Evolutionary conservation across 2,888 invertebrate genomes (phyloP), one percentile per base, ranked within the genome.

Genomic region (Galeruca laticollis): DNA sequence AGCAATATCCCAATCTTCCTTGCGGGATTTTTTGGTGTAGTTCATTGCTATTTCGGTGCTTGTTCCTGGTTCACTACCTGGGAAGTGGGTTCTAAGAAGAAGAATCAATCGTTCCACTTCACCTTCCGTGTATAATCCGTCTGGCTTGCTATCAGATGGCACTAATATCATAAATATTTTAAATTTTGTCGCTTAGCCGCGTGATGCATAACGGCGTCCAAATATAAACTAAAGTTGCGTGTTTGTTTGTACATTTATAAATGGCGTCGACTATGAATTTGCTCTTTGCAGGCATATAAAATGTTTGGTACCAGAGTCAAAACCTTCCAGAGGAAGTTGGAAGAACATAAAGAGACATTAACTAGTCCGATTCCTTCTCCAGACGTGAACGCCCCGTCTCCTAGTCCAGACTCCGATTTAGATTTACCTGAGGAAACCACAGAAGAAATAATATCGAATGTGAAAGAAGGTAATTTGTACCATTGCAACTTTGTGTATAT

Each of bases 231-330:
- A 6, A 37, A 37, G 9, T 37, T 1, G 2, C 13, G 2, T 37
- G 6, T 9, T 37, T 11, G 10, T 13, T 11, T 37, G 9, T 4
- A 11, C 9, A 37, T 37, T 37, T 26, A 26, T 26, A 26, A 26
- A 26, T 1, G 26, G 8, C 37, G 3, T 37, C 8, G 9, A 13
- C 6, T 37, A 2, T 37, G 5, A 47, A 15, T 8, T 47, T 47
- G 8, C 8, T 47, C 2, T 15, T 18, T 47, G 10, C 1, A 97
- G 96, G 98, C 98, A 1, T 98, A 98, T 83, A 95, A 94, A 86
- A 96, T 95, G 84, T 98, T 97, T 86, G 96, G 96, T 0, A 91
- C 92, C 13, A 89, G 97, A 70, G 95, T 98, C 0, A 93, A 95
- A 80, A 90, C 91, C 63, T 88, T 97, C 60, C 94, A 96, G 83